phyloP scores from a whole-genome alignment of 2,888 invertebrate species.

The Onthophagus sagittarius region DNA sequence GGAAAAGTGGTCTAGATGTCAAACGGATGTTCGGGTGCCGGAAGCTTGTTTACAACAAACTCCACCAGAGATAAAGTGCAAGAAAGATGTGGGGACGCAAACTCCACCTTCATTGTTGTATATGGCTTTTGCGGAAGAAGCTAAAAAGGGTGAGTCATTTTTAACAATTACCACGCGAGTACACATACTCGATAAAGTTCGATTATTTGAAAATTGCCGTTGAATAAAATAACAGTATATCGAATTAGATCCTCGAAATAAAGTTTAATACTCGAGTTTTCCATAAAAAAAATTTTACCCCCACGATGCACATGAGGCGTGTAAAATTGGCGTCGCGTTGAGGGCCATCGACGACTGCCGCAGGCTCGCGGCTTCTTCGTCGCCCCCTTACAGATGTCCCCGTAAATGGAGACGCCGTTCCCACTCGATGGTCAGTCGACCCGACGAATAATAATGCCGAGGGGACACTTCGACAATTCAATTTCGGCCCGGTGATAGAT shows the following conservation, averaged over 20 bases:
- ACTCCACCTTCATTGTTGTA: neutral
- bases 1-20: slow-evolving; percentile 12
- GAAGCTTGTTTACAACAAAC: neutral
- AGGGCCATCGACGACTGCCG: slow-evolving; percentile 44
- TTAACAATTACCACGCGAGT: neutral
- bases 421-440: slow-evolving; percentile 43
- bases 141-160: neutral
- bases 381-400: slow-evolving; percentile 43
- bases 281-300: neutral
- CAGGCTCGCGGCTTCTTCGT: slow-evolving; percentile 43
- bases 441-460: slow-evolving; percentile 45
- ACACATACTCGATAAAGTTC: neutral
- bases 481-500: slow-evolving; percentile 48
- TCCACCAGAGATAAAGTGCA: neutral
- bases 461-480: slow-evolving; percentile 45
- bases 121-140: neutral
- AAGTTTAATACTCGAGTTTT: neutral
- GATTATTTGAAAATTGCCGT: slow-evolving; percentile 2
- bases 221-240: slow-evolving; percentile 7
- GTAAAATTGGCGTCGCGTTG: slow-evolving; percentile 46
- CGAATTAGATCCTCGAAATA: neutral
- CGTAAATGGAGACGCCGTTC: slow-evolving; percentile 39
- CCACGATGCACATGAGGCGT: slow-evolving; percentile 42
- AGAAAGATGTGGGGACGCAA: slow-evolving; percentile 7
- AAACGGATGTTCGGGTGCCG: neutral